Conservation (phyloP, 2,888 invertebrate genomes). For the Pollenia labialis region DNA sequence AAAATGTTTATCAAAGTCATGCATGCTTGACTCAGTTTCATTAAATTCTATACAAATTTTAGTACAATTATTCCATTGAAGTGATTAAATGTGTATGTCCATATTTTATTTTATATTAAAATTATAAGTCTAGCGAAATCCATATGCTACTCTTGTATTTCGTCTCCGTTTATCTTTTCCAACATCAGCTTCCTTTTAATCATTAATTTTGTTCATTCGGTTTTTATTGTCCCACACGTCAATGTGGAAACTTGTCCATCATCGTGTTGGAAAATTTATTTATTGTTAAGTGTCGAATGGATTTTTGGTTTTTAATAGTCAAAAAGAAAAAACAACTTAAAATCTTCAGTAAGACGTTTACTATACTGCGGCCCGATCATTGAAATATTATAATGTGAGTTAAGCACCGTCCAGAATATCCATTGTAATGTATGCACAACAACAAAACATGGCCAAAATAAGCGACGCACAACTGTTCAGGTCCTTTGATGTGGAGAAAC, state of each 20-base stretch:
- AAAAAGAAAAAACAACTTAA: neutral
- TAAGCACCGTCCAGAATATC: no score
- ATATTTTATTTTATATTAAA: no score
- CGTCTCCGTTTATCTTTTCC: no score
- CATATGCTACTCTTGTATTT: no score
- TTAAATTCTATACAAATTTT: neutral
- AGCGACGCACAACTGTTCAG: no score
- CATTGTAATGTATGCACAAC: no score
- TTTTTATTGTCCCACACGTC: neutral
- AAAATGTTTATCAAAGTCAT: neutral
- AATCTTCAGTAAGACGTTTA: neutral
- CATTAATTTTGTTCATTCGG: neutral
- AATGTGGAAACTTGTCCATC: constrained; percentile 9
- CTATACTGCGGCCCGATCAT: no score
- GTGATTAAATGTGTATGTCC: neutral
- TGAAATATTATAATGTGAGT: no score
- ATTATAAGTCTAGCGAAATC: no score
- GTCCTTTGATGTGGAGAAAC: no score
- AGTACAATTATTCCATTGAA: constrained; percentile 20
- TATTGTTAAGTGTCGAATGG: constrained; percentile 27
- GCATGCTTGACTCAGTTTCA: neutral
- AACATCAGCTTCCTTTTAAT: neutral
- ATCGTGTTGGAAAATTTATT: constrained; percentile 28
- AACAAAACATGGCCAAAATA: no score
- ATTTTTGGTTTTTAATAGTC: neutral